Percentiles rank a stretch among this genome's conserved stretches.
These are phyloP conservation scores for Octopus bimaculoides DNA, from an alignment of 1,140 invertebrate genomes.

Conservation along the genomic window DNA sequence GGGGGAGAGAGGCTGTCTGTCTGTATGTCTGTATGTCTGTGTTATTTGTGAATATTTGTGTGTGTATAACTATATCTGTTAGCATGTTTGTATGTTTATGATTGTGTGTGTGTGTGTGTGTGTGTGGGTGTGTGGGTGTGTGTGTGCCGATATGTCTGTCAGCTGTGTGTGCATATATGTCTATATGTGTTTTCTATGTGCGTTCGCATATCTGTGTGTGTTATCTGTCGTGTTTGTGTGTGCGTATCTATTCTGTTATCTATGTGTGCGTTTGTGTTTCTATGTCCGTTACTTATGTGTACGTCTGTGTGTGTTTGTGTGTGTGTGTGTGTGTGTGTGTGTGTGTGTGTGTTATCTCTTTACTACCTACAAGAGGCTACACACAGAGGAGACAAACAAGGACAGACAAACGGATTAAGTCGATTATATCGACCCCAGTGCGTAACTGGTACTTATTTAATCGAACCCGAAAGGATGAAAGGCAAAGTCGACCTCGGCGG, in stretches of 20 bases:
- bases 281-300: not conserved
- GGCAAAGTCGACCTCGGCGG: no score
- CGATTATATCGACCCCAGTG: no score
- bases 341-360: not conserved
- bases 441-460: no score
- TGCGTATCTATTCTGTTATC: not conserved
- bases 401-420: no score
- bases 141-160: not conserved
- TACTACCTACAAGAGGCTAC: no score
- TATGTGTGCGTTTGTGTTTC: not conserved
- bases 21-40: not conserved
- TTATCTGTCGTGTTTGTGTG: not conserved
- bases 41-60: not conserved
- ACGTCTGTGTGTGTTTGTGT: not conserved
- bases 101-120: not conserved
- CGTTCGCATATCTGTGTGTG: not conserved
- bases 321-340: not conserved
- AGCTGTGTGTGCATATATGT: not conserved
- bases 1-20: not conserved
- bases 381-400: no score
- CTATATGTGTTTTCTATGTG: not conserved
- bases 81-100: not conserved
- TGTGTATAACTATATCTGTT: not conserved
- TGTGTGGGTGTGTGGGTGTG: constrained; percentile 18
- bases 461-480: no score